A percentile compares a stretch with the other conserved stretches of the same genome.
phyloP scores from a whole-genome alignment of 2,888 invertebrate genomes.

The Drosophila nr. perissopoda region DNA sequence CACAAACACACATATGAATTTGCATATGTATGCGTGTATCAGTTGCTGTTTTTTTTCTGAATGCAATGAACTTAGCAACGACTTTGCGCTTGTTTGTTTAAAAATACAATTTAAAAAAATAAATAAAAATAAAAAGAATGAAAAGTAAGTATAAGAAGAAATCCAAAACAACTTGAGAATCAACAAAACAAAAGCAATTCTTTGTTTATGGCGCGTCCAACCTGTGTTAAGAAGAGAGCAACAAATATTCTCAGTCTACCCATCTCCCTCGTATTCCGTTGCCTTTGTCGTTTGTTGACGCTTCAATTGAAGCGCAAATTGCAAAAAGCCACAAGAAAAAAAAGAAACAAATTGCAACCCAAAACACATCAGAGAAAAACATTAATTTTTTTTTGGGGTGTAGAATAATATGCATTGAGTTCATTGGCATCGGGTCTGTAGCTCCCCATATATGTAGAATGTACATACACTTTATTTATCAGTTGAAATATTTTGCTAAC shows the following conservation, averaged over 20 bases:
- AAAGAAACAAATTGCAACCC: slow-evolving; percentile 44
- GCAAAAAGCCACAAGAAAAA: slow-evolving; percentile 39
- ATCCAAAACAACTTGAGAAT: slow-evolving; percentile 29
- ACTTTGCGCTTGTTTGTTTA: slow-evolving; percentile 74
- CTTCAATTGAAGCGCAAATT: slow-evolving; percentile 72
- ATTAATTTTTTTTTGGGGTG: slow-evolving; percentile 33
- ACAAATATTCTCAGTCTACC: slow-evolving; percentile 8
- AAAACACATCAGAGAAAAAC: slow-evolving; percentile 30
- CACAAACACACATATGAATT: not conserved
- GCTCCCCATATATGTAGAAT: slow-evolving; percentile 26
- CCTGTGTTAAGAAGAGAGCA: slow-evolving; percentile 54
- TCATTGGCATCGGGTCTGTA: slow-evolving; percentile 63
- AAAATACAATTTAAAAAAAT: slow-evolving; percentile 59
- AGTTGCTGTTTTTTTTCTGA: slow-evolving; percentile 56
- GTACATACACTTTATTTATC: slow-evolving; percentile 72
- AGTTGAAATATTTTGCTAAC: slow-evolving; percentile 79
- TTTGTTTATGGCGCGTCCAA: slow-evolving; percentile 73
- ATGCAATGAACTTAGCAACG: slow-evolving; percentile 78
- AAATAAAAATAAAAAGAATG: slow-evolving; percentile 10
- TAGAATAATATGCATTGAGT: slow-evolving; percentile 54
- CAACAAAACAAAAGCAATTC: slow-evolving; percentile 72
- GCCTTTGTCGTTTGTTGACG: slow-evolving; percentile 24
- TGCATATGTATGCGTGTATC: slow-evolving; percentile 12
- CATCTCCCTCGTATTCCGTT: not conserved
- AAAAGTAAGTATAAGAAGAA: slow-evolving; percentile 18